These are phyloP conservation scores for Theonella swinhoei DNA, from an alignment of 37 sponge, comb jelly and placozoan species.

Conservation along the genomic window DNA sequence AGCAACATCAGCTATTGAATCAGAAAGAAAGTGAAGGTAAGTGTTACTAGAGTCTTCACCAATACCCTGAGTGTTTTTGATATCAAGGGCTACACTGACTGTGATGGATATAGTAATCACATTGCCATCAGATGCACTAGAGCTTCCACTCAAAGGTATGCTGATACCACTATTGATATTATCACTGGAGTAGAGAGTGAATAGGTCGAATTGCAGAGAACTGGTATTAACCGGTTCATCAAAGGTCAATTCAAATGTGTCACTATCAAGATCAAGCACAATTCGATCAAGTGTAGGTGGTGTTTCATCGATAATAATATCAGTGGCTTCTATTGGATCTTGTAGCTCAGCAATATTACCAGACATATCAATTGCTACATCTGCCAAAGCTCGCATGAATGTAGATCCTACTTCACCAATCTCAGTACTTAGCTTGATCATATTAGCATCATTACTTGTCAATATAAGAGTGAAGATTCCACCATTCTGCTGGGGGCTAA, in stretches of 20 bases:
- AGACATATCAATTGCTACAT: slow-evolving; percentile 60
- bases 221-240: slow-evolving; percentile 83
- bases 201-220: slow-evolving; percentile 40
- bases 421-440: slow-evolving; percentile 28
- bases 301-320: slow-evolving; percentile 59
- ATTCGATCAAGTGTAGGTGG: slow-evolving; percentile 61
- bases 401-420: slow-evolving; percentile 50
- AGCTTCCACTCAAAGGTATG: slow-evolving; percentile 34
- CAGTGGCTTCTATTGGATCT: slow-evolving; percentile 8
- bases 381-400: slow-evolving; percentile 42
- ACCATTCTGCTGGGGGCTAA: neutral
- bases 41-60: slow-evolving; percentile 53
- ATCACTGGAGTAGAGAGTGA: slow-evolving; percentile 41
- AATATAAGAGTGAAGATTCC: slow-evolving; percentile 25
- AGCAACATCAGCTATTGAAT: slow-evolving; percentile 56
- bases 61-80: slow-evolving; percentile 64
- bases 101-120: slow-evolving; percentile 43
- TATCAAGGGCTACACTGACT: slow-evolving; percentile 31
- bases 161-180: neutral
- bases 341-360: slow-evolving; percentile 11
- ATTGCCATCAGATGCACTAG: slow-evolving; percentile 47
- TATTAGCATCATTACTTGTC: slow-evolving; percentile 14
- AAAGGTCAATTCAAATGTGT: slow-evolving; percentile 67
- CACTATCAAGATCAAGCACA: slow-evolving; percentile 47
- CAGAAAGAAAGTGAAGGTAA: slow-evolving; percentile 38